A percentile compares a stretch with the other conserved stretches of the same genome.
These are phyloP conservation scores for Megalops cyprinoides DNA, from an alignment of 2,797 vertebrate genomes.

Conservation along the genomic window DNA sequence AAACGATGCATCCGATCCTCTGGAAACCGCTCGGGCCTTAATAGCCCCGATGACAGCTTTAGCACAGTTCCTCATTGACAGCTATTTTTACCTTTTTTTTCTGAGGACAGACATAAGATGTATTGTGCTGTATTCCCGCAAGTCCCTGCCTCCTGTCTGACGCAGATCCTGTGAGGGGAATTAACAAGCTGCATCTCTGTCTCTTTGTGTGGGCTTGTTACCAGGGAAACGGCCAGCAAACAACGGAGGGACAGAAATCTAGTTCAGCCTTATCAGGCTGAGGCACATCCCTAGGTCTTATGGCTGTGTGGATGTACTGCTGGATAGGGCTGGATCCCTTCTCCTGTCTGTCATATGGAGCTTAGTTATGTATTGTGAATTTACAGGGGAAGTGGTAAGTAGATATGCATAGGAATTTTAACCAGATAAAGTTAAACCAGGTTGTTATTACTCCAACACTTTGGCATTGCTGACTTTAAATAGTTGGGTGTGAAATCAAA, in stretches of 20 bases:
- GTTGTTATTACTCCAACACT: not conserved
- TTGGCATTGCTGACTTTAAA: not conserved
- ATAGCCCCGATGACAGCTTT: conserved; percentile 72
- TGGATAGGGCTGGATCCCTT: not conserved
- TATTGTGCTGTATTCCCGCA: conserved; percentile 69
- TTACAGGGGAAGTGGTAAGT: not conserved
- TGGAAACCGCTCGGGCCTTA: conserved; percentile 61
- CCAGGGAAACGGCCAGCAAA: conserved; percentile 31
- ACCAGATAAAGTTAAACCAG: not conserved
- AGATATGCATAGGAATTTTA: not conserved
- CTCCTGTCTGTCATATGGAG: not conserved
- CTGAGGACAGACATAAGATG: conserved; percentile 36
- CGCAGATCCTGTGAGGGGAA: conserved; percentile 54
- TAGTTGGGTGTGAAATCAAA: not conserved
- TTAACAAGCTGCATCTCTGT: conserved; percentile 43
- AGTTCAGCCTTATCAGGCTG: conserved; percentile 17
- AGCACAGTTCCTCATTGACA: conserved; percentile 63
- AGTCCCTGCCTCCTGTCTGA: conserved; percentile 54
- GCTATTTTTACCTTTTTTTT: conserved; percentile 66
- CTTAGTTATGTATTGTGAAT: not conserved
- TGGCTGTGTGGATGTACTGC: conserved; percentile 9
- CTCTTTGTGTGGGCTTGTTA: conserved; percentile 48
- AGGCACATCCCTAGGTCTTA: not conserved
- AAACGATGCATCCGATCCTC: conserved; percentile 45
- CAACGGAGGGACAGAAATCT: conserved; percentile 26